Evolutionary conservation across 1,140 invertebrate species (phyloP), one percentile per base, ranked within the genome.

Genomic region (Lasioglossum albipes): DNA sequence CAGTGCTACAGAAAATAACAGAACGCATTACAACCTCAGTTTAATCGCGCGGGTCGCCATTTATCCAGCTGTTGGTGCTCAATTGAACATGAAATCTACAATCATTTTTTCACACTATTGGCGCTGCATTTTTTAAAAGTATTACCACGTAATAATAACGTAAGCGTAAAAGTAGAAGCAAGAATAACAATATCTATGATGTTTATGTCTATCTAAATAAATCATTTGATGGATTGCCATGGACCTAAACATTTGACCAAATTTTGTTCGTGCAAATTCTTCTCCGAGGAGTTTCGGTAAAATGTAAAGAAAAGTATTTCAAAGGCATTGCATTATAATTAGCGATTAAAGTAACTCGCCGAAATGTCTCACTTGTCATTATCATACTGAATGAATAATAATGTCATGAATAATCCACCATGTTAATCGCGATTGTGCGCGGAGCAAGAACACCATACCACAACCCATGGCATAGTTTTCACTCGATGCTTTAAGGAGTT

Each of bases 31-130:
- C 68, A 54, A 62, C 22, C 22, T n/a, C 27, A 52, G n/a, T 64
- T 77, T 18, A 77, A 77, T 77, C 68, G 70, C 75, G 66, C 36
- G 66, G 52, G 67, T 31, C 31, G 49, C 42, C 75, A 70, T 70
- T 78, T 70, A 70, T 70, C 59, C 69, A 68, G 69, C 69, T 62
- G 57, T 70, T 61, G 22, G 13, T 57, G 52, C n/a, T 54, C 75
- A 52, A 70, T 70, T 78, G 59, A 64, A 70, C 67, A 54, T 49
- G 57, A 57, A 45, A 1, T 27, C 27, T 27, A 27, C 27, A 27
- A 49, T 41, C 52, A 45, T 77, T 61, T 54, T 54, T 12, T 27
- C 27, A 27, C 27, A 27, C 27, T 27, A 27, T 27, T 1, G 27
- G 27, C 27, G 27, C 27, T 27, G 27, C 1, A 27, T 27, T 27